These are phyloP conservation scores for Rotaria magnacalcarata DNA, from an alignment of 2,888 invertebrate species.

Conservation along the genomic window DNA sequence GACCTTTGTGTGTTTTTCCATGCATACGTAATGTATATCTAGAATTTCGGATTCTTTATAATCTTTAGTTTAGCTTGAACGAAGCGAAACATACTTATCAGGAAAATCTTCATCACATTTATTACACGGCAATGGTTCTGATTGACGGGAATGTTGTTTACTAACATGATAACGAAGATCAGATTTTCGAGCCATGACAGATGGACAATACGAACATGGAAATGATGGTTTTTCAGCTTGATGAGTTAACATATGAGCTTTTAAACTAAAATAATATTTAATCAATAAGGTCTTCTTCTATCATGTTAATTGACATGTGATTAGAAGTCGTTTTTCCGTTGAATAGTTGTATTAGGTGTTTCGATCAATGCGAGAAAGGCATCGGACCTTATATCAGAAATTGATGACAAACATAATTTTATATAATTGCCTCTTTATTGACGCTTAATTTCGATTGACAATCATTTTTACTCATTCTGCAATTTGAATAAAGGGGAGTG, in stretches of 20 bases:
- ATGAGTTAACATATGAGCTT: constrained; percentile 37
- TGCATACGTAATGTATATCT: constrained; percentile 35
- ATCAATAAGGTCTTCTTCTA: no score
- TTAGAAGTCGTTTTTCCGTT: no score
- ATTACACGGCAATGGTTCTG: constrained; percentile 15
- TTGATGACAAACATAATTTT: no score
- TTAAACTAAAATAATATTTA: background rate
- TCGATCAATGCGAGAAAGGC: no score
- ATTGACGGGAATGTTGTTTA: constrained; percentile 1
- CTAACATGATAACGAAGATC: constrained; percentile 26
- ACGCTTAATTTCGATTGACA: no score
- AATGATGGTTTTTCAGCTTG: background rate
- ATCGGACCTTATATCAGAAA: no score
- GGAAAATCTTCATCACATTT: constrained; percentile 36
- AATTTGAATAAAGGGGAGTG: no score
- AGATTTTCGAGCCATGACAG: constrained; percentile 33
- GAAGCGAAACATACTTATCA: background rate
- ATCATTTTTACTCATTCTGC: no score
- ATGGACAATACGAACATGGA: constrained; percentile 27
- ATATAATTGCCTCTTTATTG: no score
- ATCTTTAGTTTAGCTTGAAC: background rate
- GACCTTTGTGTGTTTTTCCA: constrained; percentile 34
- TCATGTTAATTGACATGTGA: no score
- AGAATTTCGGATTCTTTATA: background rate
- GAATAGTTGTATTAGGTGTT: no score